Evolutionary conservation across 1,140 invertebrate genomes (phyloP).

Genomic region (Apolygus lucorum): DNA sequence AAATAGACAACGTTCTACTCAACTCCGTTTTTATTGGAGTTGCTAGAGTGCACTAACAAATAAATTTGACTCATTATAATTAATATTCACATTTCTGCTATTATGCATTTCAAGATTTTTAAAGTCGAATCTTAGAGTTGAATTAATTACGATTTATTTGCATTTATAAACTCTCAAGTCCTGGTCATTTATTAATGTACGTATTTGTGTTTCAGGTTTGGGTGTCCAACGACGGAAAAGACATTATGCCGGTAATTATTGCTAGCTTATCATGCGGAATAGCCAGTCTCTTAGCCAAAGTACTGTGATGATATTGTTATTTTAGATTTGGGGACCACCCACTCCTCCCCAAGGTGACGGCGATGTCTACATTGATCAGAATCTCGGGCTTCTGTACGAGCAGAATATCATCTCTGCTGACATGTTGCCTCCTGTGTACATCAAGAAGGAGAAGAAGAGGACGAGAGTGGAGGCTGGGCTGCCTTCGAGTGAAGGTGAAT

Average conservation of each 20-base stretch:
- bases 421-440: conserved; percentile 74
- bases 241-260: conserved; percentile 62
- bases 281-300: no score
- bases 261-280: no score
- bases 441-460: conserved; percentile 70
- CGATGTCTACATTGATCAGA: conserved; percentile 84
- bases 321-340: conserved; percentile 88
- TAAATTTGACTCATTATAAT: no score
- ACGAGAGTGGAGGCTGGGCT: conserved; percentile 51
- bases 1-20: no score
- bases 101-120: no score
- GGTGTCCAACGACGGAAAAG: conserved; percentile 58
- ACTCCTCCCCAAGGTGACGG: conserved; percentile 85
- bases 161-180: no score
- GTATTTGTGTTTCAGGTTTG: conserved; percentile 56
- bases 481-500: conserved; percentile 34
- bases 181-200: no score
- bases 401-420: conserved; percentile 69
- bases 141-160: no score
- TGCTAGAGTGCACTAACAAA: no score
- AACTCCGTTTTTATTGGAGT: no score
- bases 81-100: no score
- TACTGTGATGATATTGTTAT: conserved; percentile 30
- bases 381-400: conserved; percentile 77
- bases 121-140: no score